Evolutionary conservation across 2,888 invertebrate species (phyloP).

Genomic region (Sminthurides aquaticus): DNA sequence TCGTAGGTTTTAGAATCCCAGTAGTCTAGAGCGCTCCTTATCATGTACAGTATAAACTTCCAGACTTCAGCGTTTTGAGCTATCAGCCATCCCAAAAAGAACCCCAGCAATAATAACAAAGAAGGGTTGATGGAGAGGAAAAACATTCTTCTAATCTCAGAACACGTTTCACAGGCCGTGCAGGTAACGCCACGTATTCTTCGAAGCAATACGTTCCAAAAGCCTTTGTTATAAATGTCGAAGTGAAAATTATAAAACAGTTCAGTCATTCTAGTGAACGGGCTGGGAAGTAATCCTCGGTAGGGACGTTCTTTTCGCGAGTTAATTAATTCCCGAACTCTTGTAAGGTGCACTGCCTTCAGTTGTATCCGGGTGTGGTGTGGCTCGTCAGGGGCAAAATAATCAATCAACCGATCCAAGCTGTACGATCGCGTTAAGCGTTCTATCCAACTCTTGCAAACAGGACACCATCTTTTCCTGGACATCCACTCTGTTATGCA

Average conservation of each 20-base stretch:
- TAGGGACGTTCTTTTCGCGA: too few species aligned
- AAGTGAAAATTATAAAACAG: background rate
- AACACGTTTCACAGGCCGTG: background rate
- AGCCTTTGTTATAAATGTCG: background rate
- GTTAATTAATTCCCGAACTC: background rate
- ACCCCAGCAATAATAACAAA: background rate
- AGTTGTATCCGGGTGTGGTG: background rate
- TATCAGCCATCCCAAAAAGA: background rate
- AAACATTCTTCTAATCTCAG: background rate
- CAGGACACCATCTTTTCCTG: background rate
- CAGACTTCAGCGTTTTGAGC: background rate
- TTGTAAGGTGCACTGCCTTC: background rate
- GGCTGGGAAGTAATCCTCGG: background rate
- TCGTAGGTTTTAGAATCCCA: background rate
- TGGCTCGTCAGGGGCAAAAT: background rate
- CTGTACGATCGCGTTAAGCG: background rate
- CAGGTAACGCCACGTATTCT: background rate
- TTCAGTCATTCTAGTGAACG: background rate
- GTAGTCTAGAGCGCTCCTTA: background rate
- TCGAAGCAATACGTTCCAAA: background rate
- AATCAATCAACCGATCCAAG: background rate
- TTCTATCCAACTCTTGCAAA: background rate
- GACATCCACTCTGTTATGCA: background rate
- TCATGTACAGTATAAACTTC: background rate
- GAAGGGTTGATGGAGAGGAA: background rate